Base-by-base conservation (phyloP, 2,113 vertebrate genomes). In the Ailuropoda melanoleuca region DNA sequence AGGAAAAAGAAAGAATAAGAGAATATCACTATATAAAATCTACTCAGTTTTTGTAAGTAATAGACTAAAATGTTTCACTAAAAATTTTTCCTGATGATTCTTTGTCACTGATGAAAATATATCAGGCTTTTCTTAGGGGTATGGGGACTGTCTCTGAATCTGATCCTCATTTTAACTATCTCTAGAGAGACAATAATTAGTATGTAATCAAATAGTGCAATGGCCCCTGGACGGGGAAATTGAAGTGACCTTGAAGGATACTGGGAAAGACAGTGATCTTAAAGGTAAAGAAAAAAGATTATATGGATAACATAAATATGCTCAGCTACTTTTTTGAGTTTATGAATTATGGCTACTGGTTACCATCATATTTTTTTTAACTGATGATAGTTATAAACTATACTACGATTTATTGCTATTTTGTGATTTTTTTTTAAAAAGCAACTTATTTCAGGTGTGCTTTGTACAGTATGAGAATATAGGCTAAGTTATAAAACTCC, bases 141-240 rank as follows among this genome's bases (percentile, higher is more conserved):
- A 55, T 48, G 11, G 3, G 83, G 11, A 90, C 13, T 64, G 7
- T 75, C 39, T 43, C 39, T 93, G 21, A 53, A 26, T 83, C 8
- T 72, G n/a, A 94, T 29, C 9, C 8, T 85, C 23, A 70, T 89
- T 83, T 96, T 95, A 70, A 46, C 2, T 4, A 85, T 62, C 48
- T 72, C 88, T 93, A 70, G n/a, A 70, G 96, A 77, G n/a, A 81
- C 6, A 93, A 23, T 31, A 93, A 39, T 83, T 85, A 93, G 10
- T 26, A 75, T 1, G 11, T 66, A 78, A 11, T 39, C 84, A 53
- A 74, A 62, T 68, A 88, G 19, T 75, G 37, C 74, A 83, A 10
- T 81, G 74, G 18, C 34, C 94, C 5, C 64, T 55, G 3, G 43
- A 43, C 26, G 55, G 7, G 31, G 17, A 90, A 72, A 88, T 1